These are phyloP conservation scores for Steromphala cineraria DNA, from an alignment of 2,888 invertebrate species.

Conservation along the genomic window DNA sequence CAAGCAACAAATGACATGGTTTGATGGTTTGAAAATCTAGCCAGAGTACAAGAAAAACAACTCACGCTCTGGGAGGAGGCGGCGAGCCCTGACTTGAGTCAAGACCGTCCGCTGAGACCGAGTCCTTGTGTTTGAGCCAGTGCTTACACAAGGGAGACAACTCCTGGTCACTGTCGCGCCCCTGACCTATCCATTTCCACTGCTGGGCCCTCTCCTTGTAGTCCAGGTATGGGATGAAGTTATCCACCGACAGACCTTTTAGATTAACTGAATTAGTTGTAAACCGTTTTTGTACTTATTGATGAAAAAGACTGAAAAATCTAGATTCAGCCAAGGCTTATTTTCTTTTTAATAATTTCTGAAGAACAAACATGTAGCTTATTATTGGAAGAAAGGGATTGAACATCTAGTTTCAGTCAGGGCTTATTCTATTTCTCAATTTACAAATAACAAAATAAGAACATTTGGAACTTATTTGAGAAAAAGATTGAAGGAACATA, in stretches of 20 bases:
- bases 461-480: neutral
- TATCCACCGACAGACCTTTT: constrained; percentile 83
- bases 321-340: too few species aligned
- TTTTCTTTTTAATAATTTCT: neutral
- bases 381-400: too few species aligned
- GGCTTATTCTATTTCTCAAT: too few species aligned
- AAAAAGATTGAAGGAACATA: constrained; percentile 44
- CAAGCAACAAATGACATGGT: too few species aligned
- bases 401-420: too few species aligned
- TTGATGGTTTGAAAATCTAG: neutral
- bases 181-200: constrained; percentile 96
- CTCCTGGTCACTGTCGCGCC: constrained; percentile 89
- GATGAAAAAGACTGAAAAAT: neutral
- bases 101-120: constrained; percentile 53
- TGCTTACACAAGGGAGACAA: constrained; percentile 85
- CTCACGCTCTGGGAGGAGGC: constrained; percentile 74
- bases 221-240: constrained; percentile 92
- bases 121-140: constrained; percentile 80
- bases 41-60: neutral
- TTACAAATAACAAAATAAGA: too few species aligned
- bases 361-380: neutral
- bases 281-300: too few species aligned
- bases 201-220: constrained; percentile 81
- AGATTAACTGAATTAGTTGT: neutral
- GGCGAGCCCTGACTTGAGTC: constrained; percentile 71